These are phyloP conservation scores for Neodiprion pinetum DNA, from an alignment of 1,140 invertebrate genomes.

Conservation along the genomic window DNA sequence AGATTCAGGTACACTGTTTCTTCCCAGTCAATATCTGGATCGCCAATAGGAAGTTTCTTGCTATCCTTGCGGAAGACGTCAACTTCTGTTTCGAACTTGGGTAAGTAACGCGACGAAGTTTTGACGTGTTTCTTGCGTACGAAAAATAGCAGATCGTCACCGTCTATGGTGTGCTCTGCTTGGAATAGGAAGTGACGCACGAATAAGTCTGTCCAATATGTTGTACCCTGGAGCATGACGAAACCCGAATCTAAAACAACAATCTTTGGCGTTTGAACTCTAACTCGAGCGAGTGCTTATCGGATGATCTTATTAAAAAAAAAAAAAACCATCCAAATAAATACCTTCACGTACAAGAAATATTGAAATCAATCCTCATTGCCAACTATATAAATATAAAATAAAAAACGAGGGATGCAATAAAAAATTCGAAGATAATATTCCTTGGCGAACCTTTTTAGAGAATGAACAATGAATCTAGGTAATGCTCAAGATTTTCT, in stretches of 20 bases:
- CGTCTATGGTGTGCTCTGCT: constrained; percentile 82
- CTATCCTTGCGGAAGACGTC: constrained; percentile 97
- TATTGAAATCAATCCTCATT: not conserved
- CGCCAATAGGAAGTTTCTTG: constrained; percentile 92
- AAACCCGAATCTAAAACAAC: constrained; percentile 80
- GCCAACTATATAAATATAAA: not conserved
- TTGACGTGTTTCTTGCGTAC: constrained; percentile 91
- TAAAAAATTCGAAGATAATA: constrained; percentile 1
- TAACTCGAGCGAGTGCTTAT: too few species aligned
- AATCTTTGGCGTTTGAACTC: constrained; percentile 6
- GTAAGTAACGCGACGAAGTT: constrained; percentile 81
- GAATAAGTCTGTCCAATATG: constrained; percentile 96
- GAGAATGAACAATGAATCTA: not conserved
- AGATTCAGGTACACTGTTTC: constrained; percentile 99
- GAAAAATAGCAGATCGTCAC: constrained; percentile 96
- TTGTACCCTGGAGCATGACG: constrained; percentile 88
- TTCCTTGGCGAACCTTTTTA: not conserved
- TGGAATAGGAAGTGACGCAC: constrained; percentile 93
- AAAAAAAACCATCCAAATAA: constrained; percentile 1
- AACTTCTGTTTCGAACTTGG: constrained; percentile 93
- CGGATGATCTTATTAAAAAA: constrained; percentile 4
- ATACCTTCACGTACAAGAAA: not conserved
- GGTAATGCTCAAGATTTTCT: not conserved
- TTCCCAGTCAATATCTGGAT: constrained; percentile 97
- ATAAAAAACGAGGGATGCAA: constrained; percentile 1